A percentile compares a stretch with the other conserved stretches of the same genome.
These are phyloP conservation scores for Tetragonisca angustula DNA, from an alignment of 2,888 invertebrate species.

Conservation along the genomic window DNA sequence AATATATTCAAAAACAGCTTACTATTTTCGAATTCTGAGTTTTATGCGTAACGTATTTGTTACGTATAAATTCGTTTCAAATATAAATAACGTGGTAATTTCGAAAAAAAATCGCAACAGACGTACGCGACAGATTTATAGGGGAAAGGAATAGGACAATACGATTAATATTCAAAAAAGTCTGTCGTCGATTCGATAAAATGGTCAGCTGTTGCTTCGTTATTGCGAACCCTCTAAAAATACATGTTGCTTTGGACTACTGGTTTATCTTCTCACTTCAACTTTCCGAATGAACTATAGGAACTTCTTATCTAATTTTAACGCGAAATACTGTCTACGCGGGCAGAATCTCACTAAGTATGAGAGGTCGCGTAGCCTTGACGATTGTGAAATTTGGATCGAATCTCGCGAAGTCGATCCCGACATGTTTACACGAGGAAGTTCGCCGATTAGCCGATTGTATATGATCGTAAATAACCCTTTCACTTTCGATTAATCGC, in stretches of 20 bases:
- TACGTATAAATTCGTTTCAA: not conserved
- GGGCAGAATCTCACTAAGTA: slow-evolving; percentile 37
- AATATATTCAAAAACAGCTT: not conserved
- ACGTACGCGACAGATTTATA: not conserved
- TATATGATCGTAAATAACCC: not conserved
- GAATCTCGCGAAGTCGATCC: slow-evolving; percentile 20
- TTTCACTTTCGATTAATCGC: not conserved
- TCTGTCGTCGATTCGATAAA: slow-evolving; percentile 55
- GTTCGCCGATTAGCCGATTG: slow-evolving; percentile 8
- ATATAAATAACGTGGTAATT: not conserved
- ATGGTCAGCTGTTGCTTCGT: slow-evolving; percentile 69
- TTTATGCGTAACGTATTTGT: not conserved
- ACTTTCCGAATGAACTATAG: slow-evolving; percentile 61
- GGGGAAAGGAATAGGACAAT: not conserved
- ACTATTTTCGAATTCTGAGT: not conserved
- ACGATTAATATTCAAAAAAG: slow-evolving; percentile 32
- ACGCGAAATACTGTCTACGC: slow-evolving; percentile 60
- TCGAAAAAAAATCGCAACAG: not conserved
- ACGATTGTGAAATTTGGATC: slow-evolving; percentile 55
- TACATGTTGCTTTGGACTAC: slow-evolving; percentile 57
- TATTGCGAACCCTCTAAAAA: slow-evolving; percentile 70
- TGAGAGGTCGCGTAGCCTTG: slow-evolving; percentile 53
- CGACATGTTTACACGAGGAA: not conserved
- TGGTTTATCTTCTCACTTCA: slow-evolving; percentile 36
- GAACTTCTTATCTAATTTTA: slow-evolving; percentile 69